phyloP scores from a whole-genome alignment of 2,888 invertebrate species.

The Callimorpha dominula region DNA sequence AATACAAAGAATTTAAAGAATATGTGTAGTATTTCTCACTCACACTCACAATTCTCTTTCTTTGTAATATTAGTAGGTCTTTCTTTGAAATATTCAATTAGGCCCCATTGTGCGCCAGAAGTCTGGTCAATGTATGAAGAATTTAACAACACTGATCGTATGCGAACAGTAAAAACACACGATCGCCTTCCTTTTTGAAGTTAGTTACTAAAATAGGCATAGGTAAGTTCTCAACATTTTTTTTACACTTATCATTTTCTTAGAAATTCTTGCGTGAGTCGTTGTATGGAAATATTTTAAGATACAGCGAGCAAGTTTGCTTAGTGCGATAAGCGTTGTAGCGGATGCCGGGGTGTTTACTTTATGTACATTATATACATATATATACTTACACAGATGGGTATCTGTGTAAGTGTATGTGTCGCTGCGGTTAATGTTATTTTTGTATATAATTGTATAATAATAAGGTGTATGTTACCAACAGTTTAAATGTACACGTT shows the following conservation, averaged over 20 bases:
- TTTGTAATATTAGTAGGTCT: neutral
- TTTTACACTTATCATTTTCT: conserved; percentile 59
- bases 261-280: conserved; percentile 69
- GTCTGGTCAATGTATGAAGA: too few relatives aligned
- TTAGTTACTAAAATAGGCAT: neutral
- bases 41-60: neutral
- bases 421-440: conserved; percentile 8
- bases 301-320: conserved; percentile 76
- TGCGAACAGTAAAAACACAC: neutral
- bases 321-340: conserved; percentile 78
- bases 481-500: neutral
- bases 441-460: neutral
- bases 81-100: too few relatives aligned
- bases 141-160: neutral
- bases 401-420: neutral
- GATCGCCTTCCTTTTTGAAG: neutral
- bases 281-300: conserved; percentile 81
- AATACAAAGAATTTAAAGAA: too few relatives aligned
- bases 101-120: too few relatives aligned
- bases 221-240: conserved; percentile 18
- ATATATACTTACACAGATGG: conserved; percentile 17
- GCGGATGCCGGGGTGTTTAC: conserved; percentile 74
- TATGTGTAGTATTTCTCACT: neutral
- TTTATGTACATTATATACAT: conserved; percentile 40
- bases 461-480: neutral